Conservation (phyloP, 2,888 invertebrate species). For the Amblyteles armatorius region DNA sequence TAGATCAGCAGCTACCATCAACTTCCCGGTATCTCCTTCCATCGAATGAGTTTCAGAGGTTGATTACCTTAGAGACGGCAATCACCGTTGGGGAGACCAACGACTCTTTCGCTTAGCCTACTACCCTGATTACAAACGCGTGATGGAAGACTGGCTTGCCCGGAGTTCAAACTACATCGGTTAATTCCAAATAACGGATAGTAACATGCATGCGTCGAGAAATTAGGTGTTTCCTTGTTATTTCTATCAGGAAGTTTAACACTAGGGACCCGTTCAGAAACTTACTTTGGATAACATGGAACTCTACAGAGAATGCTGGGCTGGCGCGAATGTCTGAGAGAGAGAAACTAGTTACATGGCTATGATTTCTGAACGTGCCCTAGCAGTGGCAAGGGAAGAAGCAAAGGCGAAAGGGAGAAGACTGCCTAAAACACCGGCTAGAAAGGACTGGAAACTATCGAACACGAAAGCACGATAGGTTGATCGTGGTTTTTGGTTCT, state of each 20-base stretch:
- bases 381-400: background rate
- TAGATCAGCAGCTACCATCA: background rate
- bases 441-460: background rate
- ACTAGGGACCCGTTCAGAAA: background rate
- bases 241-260: background rate
- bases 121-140: slow-evolving; percentile 1
- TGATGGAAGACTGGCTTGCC: background rate
- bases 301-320: too few species aligned
- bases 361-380: too few species aligned
- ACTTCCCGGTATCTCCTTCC: background rate
- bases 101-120: slow-evolving; percentile 15
- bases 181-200: background rate
- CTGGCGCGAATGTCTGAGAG: too few species aligned
- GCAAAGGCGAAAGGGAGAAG: background rate
- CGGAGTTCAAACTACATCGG: slow-evolving; percentile 3
- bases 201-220: background rate
- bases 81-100: slow-evolving; percentile 1
- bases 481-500: background rate
- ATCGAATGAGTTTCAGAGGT: slow-evolving; percentile 9
- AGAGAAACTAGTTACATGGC: too few species aligned
- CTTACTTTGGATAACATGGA: too few species aligned
- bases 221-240: background rate
- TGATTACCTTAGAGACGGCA: slow-evolving; percentile 1
- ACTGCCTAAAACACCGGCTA: background rate
- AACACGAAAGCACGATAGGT: too few species aligned